Evolutionary conservation across 2,113 vertebrate genomes (phyloP).

Genomic region (Emydura subglobosa): DNA sequence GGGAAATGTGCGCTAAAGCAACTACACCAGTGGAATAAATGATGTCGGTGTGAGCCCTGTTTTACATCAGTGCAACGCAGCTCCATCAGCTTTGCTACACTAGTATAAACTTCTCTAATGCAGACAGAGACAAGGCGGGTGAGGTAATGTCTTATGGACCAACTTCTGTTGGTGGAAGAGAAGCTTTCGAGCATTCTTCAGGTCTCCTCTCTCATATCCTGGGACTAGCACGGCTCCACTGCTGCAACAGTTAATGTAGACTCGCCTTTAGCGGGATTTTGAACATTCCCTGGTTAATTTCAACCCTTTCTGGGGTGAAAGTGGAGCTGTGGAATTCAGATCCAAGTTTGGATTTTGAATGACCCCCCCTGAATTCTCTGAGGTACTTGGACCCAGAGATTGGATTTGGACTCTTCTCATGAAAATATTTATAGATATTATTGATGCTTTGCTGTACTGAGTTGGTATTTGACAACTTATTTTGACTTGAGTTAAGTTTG

Average conservation of each 20-base stretch:
- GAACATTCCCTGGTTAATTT: background rate
- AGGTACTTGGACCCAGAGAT: background rate
- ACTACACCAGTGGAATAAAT: background rate
- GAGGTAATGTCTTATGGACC: background rate
- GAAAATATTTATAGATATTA: background rate
- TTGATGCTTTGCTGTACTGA: background rate
- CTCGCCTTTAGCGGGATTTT: background rate
- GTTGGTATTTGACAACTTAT: background rate
- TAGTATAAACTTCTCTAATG: background rate
- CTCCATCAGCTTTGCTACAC: background rate
- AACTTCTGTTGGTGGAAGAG: background rate
- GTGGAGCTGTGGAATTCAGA: background rate
- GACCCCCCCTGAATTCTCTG: background rate
- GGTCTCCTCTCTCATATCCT: background rate
- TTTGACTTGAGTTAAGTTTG: background rate
- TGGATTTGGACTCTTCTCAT: background rate
- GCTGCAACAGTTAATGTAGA: background rate
- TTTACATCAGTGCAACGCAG: background rate
- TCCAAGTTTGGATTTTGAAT: background rate
- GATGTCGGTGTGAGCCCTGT: fast-evolving
- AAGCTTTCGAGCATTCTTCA: background rate
- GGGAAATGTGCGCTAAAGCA: background rate
- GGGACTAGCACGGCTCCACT: background rate
- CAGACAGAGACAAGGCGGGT: background rate
- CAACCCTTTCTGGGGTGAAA: background rate